phyloP scores from a whole-genome alignment of 2,888 invertebrate species.

The Eristalis intricaria region DNA sequence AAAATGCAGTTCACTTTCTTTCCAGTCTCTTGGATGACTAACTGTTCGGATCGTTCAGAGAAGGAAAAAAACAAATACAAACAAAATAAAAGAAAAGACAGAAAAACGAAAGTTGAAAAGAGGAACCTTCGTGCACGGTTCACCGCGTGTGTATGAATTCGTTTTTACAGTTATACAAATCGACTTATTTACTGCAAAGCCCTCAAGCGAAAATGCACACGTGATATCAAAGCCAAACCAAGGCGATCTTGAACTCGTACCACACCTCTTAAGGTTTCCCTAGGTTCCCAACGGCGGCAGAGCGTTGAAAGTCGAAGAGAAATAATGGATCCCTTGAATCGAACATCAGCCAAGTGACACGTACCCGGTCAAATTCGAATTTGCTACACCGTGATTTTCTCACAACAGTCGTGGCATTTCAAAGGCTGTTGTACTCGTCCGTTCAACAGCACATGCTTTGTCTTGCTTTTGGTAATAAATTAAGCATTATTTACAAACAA shows the following conservation, averaged over 20 bases:
- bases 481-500: slow-evolving; percentile 30
- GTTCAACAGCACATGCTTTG: slow-evolving; percentile 26
- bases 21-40: slow-evolving; percentile 6
- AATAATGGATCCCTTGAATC: background rate
- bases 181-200: background rate
- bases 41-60: background rate
- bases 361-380: background rate
- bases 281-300: background rate
- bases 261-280: slow-evolving; percentile 16
- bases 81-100: slow-evolving; percentile 14
- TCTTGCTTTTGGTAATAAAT: slow-evolving; percentile 29
- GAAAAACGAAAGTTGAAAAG: slow-evolving; percentile 11
- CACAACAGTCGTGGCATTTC: background rate
- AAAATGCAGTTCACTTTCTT: slow-evolving; percentile 32
- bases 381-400: slow-evolving; percentile 29
- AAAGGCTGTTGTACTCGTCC: slow-evolving; percentile 16
- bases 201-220: background rate
- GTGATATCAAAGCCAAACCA: background rate
- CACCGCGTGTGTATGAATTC: background rate
- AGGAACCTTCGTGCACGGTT: background rate
- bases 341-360: slow-evolving; percentile 23
- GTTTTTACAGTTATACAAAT: background rate
- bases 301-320: background rate
- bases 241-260: slow-evolving; percentile 39
- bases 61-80: background rate